phyloP scores from a whole-genome alignment of 2,113 vertebrate species.

The Acrocephalus arundinaceus region DNA sequence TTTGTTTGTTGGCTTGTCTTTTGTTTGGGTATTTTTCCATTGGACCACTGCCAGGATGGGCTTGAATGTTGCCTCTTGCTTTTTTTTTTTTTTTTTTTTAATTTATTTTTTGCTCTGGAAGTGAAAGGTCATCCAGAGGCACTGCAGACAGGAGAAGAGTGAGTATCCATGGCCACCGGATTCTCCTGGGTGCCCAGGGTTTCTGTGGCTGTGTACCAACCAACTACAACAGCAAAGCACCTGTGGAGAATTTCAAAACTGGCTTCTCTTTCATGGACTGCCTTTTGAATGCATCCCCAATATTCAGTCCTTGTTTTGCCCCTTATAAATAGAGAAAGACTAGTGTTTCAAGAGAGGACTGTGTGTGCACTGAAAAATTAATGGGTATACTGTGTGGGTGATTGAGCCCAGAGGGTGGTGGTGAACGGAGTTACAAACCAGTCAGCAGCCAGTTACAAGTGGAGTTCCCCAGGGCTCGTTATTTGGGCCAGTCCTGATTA shows the following conservation, averaged over 20 bases:
- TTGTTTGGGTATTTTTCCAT: neutral
- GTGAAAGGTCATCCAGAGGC: neutral
- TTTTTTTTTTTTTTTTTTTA: neutral
- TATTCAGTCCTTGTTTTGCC: neutral
- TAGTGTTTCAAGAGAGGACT: neutral
- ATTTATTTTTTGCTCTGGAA: neutral
- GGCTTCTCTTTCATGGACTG: neutral
- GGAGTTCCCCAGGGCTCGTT: neutral
- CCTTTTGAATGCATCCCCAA: neutral
- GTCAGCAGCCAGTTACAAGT: rapidly evolving
- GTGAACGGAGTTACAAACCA: neutral
- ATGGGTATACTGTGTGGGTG: neutral
- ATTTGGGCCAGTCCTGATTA: neutral
- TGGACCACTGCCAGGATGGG: neutral
- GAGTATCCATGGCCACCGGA: neutral
- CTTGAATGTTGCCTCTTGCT: neutral
- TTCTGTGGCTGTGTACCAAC: neutral
- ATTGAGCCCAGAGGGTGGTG: neutral
- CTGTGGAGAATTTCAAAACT: neutral
- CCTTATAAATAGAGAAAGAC: neutral
- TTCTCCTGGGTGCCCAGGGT: neutral
- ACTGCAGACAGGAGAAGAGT: neutral
- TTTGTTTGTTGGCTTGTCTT: slow-evolving; percentile 13
- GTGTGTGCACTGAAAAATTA: neutral
- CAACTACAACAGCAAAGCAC: neutral